Evolutionary conservation across 2,797 vertebrate genomes (phyloP), one percentile per base, ranked within the genome.

Genomic region (Myotis daubentonii): DNA sequence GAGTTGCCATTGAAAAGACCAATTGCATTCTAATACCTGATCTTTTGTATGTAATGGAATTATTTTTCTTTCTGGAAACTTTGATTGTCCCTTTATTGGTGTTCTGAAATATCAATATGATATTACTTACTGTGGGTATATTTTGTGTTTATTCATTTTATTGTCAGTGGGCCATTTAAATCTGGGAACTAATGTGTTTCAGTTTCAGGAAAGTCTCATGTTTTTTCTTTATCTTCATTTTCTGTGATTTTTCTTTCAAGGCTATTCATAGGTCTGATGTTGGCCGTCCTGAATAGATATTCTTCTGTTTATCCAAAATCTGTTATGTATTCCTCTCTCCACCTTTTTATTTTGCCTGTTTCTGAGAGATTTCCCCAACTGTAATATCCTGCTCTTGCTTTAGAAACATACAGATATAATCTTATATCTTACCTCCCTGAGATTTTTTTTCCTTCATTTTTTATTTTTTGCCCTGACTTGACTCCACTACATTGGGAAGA

Each of bases 101-200:
- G 2, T 85, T 93, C 20, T 88, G 15, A 93, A 79, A 65, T 75
- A 75, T 49, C n/a, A 72, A 13, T 55, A 55, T 57, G 28, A 68
- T 87, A n/a, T 38, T 84, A 93, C 28, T 62, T 87, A 74, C 20
- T 38, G 3, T 88, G 36, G 1, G 6, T 70, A 36, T 51, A 51
- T 81, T 91, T 74, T 79, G 9, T 44, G 87, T 82, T 72, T 89
- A 55, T 91, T 95, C 62, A 49, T 41, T 76, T 89, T 81, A 51
- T 90, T 65, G 16, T 65, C 66, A 49, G 2, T 66, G 60, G 51
- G 15, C 9, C 28, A 33, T 91, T 88, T 75, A 33, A 51, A 62
- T 87, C 51, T 81, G 41, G 49, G 66, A 85, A 72, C 9, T 36
- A 55, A 41, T 36, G 8, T 20, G n/a, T 89, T 72, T 81, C 23